Evolutionary conservation across 1,140 invertebrate genomes (phyloP).

Genomic region (Philaenus spumarius): DNA sequence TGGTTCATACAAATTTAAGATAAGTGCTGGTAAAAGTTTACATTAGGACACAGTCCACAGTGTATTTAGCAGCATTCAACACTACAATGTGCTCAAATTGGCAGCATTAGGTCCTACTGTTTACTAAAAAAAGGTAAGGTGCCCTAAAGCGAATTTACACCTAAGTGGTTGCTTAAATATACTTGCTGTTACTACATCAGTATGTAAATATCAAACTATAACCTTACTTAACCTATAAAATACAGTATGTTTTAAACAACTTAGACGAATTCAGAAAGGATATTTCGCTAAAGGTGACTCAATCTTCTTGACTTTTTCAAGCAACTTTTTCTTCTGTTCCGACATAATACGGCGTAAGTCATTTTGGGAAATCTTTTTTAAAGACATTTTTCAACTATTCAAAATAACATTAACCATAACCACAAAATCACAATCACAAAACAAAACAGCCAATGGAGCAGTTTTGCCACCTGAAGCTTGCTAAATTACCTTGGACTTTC

Average conservation of each 20-base stretch:
- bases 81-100: too few species aligned
- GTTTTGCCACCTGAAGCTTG: too few species aligned
- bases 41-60: too few species aligned
- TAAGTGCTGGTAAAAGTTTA: too few species aligned
- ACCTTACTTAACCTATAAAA: slow-evolving; percentile 17
- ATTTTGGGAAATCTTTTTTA: slow-evolving; percentile 52
- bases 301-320: slow-evolving; percentile 49
- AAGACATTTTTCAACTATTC: too few species aligned
- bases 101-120: neutral
- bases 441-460: too few species aligned
- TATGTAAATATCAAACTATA: neutral
- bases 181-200: neutral
- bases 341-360: slow-evolving; percentile 59
- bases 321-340: slow-evolving; percentile 54
- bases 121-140: neutral
- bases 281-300: slow-evolving; percentile 71
- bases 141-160: neutral
- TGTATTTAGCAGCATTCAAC: too few species aligned
- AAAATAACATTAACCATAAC: too few species aligned
- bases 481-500: too few species aligned
- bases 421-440: too few species aligned
- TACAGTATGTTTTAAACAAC: slow-evolving; percentile 15
- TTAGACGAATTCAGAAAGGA: slow-evolving; percentile 49
- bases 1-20: too few species aligned
- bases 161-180: neutral